A percentile compares a stretch with the other conserved stretches of the same genome.
phyloP scores from a whole-genome alignment of 2,888 invertebrate species.

The Schizotus pectinicornis region DNA sequence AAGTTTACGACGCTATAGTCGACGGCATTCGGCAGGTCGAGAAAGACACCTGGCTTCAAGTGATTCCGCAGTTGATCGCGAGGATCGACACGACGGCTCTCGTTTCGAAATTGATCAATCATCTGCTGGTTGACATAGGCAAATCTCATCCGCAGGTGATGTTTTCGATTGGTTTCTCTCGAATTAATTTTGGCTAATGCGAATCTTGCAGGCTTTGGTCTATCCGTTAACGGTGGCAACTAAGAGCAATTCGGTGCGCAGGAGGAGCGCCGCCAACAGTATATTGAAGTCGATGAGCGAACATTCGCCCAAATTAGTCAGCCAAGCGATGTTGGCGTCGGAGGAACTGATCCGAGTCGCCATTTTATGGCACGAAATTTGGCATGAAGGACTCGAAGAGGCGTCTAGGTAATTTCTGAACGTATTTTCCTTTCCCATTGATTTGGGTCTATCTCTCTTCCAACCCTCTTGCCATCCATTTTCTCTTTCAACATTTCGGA shows the following conservation, averaged over 20 bases:
- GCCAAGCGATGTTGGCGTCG: slow-evolving; percentile 94
- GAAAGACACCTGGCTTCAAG: slow-evolving; percentile 98
- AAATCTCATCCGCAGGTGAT: slow-evolving; percentile 83
- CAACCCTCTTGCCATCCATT: no score
- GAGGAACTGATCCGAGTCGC: slow-evolving; percentile 97
- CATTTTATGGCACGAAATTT: slow-evolving; percentile 98
- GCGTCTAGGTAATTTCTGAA: slow-evolving; percentile 68
- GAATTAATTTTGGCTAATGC: background rate
- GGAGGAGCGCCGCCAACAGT: slow-evolving; percentile 91
- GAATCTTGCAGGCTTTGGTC: slow-evolving; percentile 80
- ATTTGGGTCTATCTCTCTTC: no score
- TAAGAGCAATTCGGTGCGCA: slow-evolving; percentile 85
- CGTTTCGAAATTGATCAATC: slow-evolving; percentile 90
- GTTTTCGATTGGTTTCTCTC: background rate
- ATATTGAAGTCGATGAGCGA: slow-evolving; percentile 96
- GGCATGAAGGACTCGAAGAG: slow-evolving; percentile 98
- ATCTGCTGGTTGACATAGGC: slow-evolving; percentile 93
- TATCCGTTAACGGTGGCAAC: slow-evolving; percentile 96
- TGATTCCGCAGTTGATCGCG: slow-evolving; percentile 98
- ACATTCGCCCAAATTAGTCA: slow-evolving; percentile 88
- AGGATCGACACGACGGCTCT: slow-evolving; percentile 93
- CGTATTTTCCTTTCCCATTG: no score
- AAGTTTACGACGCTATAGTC: slow-evolving; percentile 91
- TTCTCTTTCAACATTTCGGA: no score
- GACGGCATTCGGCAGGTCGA: slow-evolving; percentile 93